Conservation (phyloP, 2,113 vertebrate genomes). For the Narcine bancroftii region DNA sequence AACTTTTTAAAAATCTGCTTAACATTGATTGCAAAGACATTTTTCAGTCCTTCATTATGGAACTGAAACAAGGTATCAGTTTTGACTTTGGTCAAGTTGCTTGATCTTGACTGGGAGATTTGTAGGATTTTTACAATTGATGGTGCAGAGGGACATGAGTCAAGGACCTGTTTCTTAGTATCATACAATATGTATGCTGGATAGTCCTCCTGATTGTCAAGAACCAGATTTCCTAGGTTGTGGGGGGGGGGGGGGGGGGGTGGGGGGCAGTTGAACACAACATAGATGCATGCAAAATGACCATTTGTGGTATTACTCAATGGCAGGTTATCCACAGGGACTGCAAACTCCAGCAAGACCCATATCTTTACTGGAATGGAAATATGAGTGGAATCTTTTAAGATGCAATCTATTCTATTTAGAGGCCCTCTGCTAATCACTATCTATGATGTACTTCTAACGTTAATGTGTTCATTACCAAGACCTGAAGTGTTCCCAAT, state of each 20-base stretch:
- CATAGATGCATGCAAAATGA: not conserved
- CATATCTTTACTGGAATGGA: not conserved
- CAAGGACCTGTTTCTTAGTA: not conserved
- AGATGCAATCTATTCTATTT: not conserved
- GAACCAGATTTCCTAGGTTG: not conserved
- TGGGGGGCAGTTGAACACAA: not conserved
- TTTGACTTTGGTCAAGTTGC: not conserved
- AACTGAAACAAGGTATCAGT: not conserved
- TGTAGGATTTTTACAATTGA: not conserved
- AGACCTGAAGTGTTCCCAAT: not conserved
- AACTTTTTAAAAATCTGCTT: not conserved
- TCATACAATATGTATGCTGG: not conserved
- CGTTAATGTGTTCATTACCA: not conserved
- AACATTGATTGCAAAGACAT: not conserved
- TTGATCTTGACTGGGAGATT: not conserved
- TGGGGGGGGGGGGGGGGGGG: too few relatives aligned
- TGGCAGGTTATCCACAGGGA: not conserved
- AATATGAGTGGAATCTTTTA: too few relatives aligned
- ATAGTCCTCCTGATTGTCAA: not conserved
- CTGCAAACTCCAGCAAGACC: not conserved
- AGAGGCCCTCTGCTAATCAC: not conserved
- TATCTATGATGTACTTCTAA: not conserved
- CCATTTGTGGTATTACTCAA: not conserved
- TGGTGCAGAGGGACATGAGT: not conserved
- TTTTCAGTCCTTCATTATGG: not conserved